Evolutionary conservation across 2,113 vertebrate species (phyloP), one percentile per base, ranked within the genome.

Genomic region (Salvelinus fontinalis): DNA sequence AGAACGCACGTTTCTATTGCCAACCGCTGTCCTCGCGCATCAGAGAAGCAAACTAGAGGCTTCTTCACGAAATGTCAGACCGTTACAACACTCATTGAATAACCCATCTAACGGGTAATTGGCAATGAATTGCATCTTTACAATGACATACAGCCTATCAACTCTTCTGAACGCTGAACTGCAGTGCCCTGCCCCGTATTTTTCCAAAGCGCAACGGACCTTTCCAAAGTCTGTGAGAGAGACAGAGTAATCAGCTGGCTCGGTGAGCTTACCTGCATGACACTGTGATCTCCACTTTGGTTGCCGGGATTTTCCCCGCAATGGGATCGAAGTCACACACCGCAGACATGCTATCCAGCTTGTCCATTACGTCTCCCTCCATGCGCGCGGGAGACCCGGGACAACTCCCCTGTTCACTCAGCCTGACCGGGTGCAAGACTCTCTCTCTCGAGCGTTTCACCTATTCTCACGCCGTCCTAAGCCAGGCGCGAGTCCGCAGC

Each of bases 251-350:
- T 48, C 60, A 27, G 62, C 48, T 5, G 22, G 73, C 16, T 54
- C 51, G 0, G 51, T 54, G 13, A 71, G 76, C 89, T 89, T 84
- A 93, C 97, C 97, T 98, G 96, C 96, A 97, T 29, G 97, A 98
- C 78, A 97, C 97, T 64, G 95, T 97, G 90, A 98, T 93, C 92
- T 98, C 97, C 91, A 98, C 97, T 83, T 96, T 97, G 84, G 97
- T 97, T 86, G 96, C 95, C n/a, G 97, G 96, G 84, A 97, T 95
- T 90, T 90, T 95, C 74, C 93, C 95, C 44, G 91, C 93, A 86
- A 95, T 90, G 22, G 95, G 92, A 80, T 97, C 96, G 87, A 96
- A 94, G 87, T 94, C 93, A 76, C 91, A 90, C 86, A 95, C 92
- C 73, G 94, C 94, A 81, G 95, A 95, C 93, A 95, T 96, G 89